Evolutionary conservation across 1,140 invertebrate genomes (phyloP), one percentile per base, ranked within the genome.

Genomic region (Pygmarrhopalites habei): DNA sequence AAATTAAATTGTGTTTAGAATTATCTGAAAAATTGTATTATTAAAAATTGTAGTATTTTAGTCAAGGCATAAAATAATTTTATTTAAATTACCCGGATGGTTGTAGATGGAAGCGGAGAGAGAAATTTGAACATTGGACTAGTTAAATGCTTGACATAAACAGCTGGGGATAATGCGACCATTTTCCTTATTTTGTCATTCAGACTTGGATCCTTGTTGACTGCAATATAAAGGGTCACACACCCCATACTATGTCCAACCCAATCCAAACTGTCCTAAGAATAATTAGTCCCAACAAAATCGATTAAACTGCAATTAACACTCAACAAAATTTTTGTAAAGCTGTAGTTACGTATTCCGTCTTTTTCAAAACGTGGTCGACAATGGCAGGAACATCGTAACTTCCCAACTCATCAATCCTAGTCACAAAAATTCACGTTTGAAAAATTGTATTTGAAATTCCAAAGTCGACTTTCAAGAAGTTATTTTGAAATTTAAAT

Each of bases 141-240:
- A 39, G 17, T 39, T 39, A 17, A 10, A 39, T 39, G 35, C 7
- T 7, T 17, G 7, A 39, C 7, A 39, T 39, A 83, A 2, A 81
- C 81, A 0, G 86, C 82, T n/a, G 86, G 86, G 1, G 81, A 85
- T 35, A 81, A 65, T 4, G 77, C 78, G 52, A 77, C 68, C 60
- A 68, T 63, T 25, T 30, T 35, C 21, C 23, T 51, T 32, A 74
- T 64, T 64, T 72, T 73, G 28, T 68, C 30, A 35, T 74, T 72
- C 53, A 74, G 74, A 17, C 76, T 67, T 1, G 74, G 72, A 7
- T 71, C 56, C 14, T 66, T 67, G 49, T 70, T 72, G 62, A 76
- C 65, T 44, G 76, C 70, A 3, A 74, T 72, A 25, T 74, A 73
- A 25, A 74, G 72, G 7, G 71, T 58, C 2, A 72, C 67, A 0